These are phyloP conservation scores for Cryptotis parvus DNA, from an alignment of 2,113 vertebrate species.

Conservation along the genomic window DNA sequence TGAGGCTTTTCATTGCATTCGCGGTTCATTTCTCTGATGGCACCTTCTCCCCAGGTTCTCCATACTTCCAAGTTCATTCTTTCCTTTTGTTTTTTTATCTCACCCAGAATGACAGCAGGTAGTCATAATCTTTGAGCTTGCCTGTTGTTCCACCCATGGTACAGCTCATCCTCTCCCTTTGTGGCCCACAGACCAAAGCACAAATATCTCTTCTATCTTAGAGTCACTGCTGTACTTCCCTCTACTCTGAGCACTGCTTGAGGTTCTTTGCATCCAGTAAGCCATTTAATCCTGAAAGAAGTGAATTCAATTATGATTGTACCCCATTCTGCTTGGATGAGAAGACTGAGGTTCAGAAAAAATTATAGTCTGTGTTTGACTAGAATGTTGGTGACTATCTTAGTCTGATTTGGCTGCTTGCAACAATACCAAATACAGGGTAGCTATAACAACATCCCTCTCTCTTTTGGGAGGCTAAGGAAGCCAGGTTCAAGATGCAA, in stretches of 20 bases:
- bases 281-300: neutral
- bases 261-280: neutral
- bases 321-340: neutral
- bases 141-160: neutral
- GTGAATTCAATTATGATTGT: neutral
- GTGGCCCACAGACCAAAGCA: neutral
- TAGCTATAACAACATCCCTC: neutral
- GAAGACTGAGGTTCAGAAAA: neutral
- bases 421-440: no score
- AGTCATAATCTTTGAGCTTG: neutral
- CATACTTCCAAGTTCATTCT: neutral
- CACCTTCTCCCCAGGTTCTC: fast-evolving
- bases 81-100: neutral
- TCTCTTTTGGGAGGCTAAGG: neutral
- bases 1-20: neutral
- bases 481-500: neutral
- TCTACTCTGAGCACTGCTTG: neutral
- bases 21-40: neutral
- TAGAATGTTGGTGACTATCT: no score
- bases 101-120: neutral
- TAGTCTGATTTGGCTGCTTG: neutral
- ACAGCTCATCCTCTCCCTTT: neutral
- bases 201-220: neutral
- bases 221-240: neutral
- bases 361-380: neutral